Conservation (phyloP, 2,888 invertebrate species). For the Polydrusus tereticollis region DNA sequence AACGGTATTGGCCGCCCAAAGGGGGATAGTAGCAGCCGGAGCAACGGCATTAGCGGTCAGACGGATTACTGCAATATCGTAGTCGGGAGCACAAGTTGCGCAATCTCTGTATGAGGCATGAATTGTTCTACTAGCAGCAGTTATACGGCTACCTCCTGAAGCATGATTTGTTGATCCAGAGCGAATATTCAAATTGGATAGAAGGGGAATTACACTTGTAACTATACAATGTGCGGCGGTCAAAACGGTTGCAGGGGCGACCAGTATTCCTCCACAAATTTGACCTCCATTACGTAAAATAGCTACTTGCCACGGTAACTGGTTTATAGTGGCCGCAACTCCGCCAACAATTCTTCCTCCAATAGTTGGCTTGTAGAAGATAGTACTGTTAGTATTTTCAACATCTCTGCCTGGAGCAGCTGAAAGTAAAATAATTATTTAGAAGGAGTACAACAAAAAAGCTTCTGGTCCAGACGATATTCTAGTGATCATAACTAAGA, state of each 20-base stretch:
- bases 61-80: constrained; percentile 42
- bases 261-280: constrained; percentile 69
- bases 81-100: constrained; percentile 24
- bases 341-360: constrained; percentile 45
- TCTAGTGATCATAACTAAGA: too few species aligned
- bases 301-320: constrained; percentile 68
- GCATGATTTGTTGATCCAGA: constrained; percentile 32
- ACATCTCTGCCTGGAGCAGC: constrained; percentile 23
- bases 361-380: constrained; percentile 26
- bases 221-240: constrained; percentile 69
- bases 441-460: too few species aligned
- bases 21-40: constrained; percentile 4
- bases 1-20: constrained; percentile 9
- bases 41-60: constrained; percentile 29
- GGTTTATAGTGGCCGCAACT: constrained; percentile 14
- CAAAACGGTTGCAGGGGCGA: constrained; percentile 67
- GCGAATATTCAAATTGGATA: constrained; percentile 32
- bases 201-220: constrained; percentile 23
- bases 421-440: constrained; percentile 1
- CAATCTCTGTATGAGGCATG: constrained; percentile 31
- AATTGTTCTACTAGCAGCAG: constrained; percentile 2
- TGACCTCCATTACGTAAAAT: constrained; percentile 67
- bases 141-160: constrained; percentile 33
- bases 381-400: not conserved
- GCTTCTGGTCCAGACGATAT: too few species aligned